Percentiles rank a stretch among this genome's conserved stretches.
phyloP scores from a whole-genome alignment of 2,113 vertebrate genomes.

The Castor canadensis region DNA sequence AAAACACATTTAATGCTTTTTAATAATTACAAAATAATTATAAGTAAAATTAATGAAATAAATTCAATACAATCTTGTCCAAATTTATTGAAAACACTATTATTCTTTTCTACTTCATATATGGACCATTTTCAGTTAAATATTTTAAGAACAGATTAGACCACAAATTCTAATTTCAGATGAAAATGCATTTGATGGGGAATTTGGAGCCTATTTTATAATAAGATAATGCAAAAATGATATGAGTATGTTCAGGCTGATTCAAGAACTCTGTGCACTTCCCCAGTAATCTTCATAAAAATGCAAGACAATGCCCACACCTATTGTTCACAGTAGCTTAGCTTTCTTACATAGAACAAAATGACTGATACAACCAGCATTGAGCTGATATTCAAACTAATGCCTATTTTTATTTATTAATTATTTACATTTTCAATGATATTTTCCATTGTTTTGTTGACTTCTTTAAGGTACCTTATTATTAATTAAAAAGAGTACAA shows the following conservation, averaged over 20 bases:
- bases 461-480: neutral
- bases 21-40: neutral
- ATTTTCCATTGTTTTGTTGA: neutral
- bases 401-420: neutral
- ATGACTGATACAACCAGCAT: neutral
- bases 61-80: neutral
- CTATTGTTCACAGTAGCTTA: neutral
- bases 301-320: neutral
- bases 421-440: neutral
- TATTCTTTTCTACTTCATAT: neutral
- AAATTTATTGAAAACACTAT: neutral
- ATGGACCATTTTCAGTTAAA: neutral
- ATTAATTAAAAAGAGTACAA: neutral
- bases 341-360: neutral
- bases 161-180: neutral
- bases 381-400: neutral
- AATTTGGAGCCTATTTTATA: neutral
- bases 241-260: neutral
- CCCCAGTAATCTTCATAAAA: neutral
- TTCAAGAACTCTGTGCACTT: neutral
- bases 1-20: neutral
- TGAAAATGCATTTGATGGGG: neutral
- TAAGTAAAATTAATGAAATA: neutral
- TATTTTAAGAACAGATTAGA: neutral
- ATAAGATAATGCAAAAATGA: neutral